These are phyloP conservation scores for Lamproptera curius DNA, from an alignment of 2,888 invertebrate genomes.

Conservation along the genomic window DNA sequence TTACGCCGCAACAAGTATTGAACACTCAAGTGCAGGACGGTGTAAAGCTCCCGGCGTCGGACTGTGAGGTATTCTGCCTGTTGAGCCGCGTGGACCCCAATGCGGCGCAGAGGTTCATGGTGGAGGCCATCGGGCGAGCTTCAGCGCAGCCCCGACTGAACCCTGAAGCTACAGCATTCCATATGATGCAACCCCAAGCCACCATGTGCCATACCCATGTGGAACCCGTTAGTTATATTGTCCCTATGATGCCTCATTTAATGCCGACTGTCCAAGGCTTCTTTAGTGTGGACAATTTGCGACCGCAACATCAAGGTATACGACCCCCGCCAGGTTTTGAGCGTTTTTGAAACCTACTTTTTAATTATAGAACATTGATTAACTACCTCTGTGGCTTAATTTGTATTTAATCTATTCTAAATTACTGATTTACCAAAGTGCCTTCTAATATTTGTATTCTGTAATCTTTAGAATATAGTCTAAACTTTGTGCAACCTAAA, in stretches of 20 bases:
- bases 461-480: too few species aligned
- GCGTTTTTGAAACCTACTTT: not conserved
- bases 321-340: constrained; percentile 12
- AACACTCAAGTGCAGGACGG: constrained; percentile 7
- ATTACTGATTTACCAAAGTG: too few species aligned
- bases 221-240: not conserved
- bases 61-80: constrained; percentile 43
- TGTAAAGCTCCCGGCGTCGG: constrained; percentile 39
- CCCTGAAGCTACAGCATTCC: constrained; percentile 19
- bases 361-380: too few species aligned
- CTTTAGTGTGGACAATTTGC: not conserved
- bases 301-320: not conserved
- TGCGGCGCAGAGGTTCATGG: constrained; percentile 51
- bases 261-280: constrained; percentile 2
- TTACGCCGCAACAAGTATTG: not conserved
- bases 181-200: constrained; percentile 1
- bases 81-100: constrained; percentile 40
- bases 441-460: too few species aligned
- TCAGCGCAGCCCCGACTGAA: constrained; percentile 6
- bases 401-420: too few species aligned
- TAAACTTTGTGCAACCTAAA: too few species aligned
- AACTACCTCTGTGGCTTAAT: too few species aligned
- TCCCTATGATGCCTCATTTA: not conserved
- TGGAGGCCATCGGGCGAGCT: constrained; percentile 37
- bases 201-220: not conserved